phyloP scores from a whole-genome alignment of 2,888 invertebrate genomes.

The Agrotis clavis region DNA sequence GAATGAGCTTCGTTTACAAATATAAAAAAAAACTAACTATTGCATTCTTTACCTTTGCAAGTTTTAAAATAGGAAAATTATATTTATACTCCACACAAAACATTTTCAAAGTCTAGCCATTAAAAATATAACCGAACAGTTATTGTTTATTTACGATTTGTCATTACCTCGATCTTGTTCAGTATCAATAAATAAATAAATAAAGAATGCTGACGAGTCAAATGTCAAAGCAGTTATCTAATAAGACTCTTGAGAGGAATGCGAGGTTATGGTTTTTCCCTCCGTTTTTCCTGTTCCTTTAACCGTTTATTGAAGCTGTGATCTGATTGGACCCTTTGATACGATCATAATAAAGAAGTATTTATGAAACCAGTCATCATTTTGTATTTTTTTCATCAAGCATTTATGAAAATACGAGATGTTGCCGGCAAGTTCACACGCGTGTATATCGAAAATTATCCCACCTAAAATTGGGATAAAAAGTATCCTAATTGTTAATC shows the following conservation, averaged over 20 bases:
- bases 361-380: slow-evolving; percentile 27
- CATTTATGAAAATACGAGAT: not conserved
- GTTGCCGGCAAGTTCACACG: too few relatives aligned
- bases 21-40: too few relatives aligned
- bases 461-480: too few relatives aligned
- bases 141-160: not conserved
- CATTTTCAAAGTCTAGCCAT: too few relatives aligned
- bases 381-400: slow-evolving; percentile 19
- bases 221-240: slow-evolving; percentile 15
- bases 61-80: too few relatives aligned
- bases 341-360: slow-evolving; percentile 31
- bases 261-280: slow-evolving; percentile 27
- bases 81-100: too few relatives aligned
- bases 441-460: too few relatives aligned
- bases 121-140: not conserved
- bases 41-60: too few relatives aligned
- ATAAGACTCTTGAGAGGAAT: slow-evolving; percentile 11
- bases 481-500: too few relatives aligned
- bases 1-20: too few relatives aligned
- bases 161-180: not conserved
- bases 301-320: slow-evolving; percentile 14
- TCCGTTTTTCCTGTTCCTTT: slow-evolving; percentile 42
- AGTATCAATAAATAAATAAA: slow-evolving; percentile 23
- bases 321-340: slow-evolving; percentile 47
- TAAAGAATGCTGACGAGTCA: slow-evolving; percentile 16